Conservation (phyloP, 2,113 vertebrate species). For the Macrotis lagotis region DNA sequence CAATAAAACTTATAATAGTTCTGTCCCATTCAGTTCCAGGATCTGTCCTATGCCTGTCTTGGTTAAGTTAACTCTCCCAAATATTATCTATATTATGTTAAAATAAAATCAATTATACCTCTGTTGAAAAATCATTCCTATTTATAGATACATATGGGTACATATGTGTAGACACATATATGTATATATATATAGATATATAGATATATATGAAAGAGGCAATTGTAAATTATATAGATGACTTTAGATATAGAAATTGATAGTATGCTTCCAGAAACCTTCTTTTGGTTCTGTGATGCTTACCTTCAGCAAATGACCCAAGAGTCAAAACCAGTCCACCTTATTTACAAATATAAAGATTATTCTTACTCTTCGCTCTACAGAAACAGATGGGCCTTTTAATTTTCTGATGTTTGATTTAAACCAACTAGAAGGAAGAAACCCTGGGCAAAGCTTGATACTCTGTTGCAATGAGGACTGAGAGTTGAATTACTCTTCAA, state of each 20-base stretch:
- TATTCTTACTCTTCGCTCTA: neutral
- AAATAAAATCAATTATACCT: neutral
- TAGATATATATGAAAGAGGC: neutral
- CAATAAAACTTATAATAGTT: too few relatives aligned
- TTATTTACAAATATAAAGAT: neutral
- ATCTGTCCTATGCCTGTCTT: neutral
- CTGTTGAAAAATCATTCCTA: neutral
- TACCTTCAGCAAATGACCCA: neutral
- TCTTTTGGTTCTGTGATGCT: neutral
- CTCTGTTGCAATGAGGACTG: too few relatives aligned
- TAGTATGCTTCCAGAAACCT: neutral
- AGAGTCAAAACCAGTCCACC: neutral
- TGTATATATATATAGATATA: neutral
- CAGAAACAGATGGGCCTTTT: neutral
- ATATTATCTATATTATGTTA: neutral
- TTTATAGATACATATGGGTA: neutral
- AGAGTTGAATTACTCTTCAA: neutral
- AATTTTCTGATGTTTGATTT: neutral
- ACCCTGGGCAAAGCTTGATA: neutral
- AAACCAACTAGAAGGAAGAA: neutral
- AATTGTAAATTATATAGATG: too few relatives aligned
- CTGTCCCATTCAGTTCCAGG: neutral
- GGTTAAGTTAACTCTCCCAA: neutral
- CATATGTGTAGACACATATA: too few relatives aligned
- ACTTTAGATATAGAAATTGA: neutral